Percentiles rank a stretch among this genome's conserved stretches.
Evolutionary conservation across 2,113 vertebrate genomes (phyloP).

Genomic region (Meles meles): DNA sequence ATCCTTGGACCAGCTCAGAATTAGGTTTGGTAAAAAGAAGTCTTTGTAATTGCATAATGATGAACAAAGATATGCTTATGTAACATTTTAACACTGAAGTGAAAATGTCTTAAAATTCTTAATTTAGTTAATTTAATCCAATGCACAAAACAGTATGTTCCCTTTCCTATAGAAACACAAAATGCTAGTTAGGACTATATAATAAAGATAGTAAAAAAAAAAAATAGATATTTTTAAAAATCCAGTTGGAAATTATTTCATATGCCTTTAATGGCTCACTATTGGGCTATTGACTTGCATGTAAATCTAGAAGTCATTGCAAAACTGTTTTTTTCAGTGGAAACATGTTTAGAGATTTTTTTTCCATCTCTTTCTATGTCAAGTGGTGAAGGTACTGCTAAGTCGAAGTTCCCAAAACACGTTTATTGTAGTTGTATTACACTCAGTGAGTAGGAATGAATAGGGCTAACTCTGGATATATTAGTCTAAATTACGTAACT

Average conservation of each 20-base stretch:
- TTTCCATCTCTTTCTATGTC: not conserved
- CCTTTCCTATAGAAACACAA: not conserved
- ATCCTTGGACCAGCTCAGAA: not conserved
- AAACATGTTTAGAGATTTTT: not conserved
- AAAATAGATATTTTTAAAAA: not conserved
- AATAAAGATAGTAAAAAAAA: not conserved
- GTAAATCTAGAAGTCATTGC: not conserved
- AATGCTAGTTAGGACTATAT: not conserved
- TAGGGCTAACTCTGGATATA: not conserved
- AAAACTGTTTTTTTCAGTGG: not conserved
- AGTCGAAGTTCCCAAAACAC: not conserved
- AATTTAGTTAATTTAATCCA: conserved; percentile 4
- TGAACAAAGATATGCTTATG: not conserved
- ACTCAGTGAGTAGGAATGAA: not conserved
- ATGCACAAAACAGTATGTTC: not conserved
- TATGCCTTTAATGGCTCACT: not conserved
- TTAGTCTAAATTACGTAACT: not conserved
- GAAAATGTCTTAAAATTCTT: not conserved
- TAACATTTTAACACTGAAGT: not conserved
- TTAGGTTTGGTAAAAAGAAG: not conserved
- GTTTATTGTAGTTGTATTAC: not conserved
- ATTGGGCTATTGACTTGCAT: not conserved
- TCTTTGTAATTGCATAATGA: not conserved
- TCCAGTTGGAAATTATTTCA: not conserved
- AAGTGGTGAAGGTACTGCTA: not conserved